Percentiles rank a stretch among this genome's conserved stretches.
Conservation (phyloP, 1,140 invertebrate species). For the Hycleus cichorii region DNA sequence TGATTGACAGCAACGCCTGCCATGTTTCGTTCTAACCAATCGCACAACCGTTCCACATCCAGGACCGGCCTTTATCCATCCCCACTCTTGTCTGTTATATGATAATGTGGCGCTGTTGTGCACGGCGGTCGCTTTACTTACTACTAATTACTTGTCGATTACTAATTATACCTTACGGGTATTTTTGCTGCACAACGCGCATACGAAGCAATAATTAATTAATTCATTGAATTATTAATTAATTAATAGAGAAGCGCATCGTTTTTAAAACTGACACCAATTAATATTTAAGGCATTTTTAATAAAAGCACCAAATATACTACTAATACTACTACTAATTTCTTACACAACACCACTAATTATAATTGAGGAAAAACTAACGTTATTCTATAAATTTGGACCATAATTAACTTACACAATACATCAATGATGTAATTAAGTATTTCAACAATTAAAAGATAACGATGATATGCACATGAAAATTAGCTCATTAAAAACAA, state of each 20-base stretch:
- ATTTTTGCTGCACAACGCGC: conserved; percentile 35
- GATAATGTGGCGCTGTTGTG: not conserved
- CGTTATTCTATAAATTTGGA: too few relatives aligned
- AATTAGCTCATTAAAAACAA: too few relatives aligned
- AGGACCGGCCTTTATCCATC: conserved; percentile 1
- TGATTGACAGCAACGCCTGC: conserved; percentile 39
- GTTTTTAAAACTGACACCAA: conserved; percentile 37
- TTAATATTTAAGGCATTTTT: conserved; percentile 18
- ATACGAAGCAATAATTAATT: conserved; percentile 36
- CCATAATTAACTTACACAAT: too few relatives aligned
- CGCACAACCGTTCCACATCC: conserved; percentile 6
- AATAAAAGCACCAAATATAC: too few relatives aligned
- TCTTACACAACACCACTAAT: too few relatives aligned
- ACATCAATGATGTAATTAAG: too few relatives aligned
- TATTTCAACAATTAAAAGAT: too few relatives aligned
- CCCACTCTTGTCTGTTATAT: conserved; percentile 2
- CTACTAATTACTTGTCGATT: conserved; percentile 40
- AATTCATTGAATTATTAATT: conserved; percentile 41
- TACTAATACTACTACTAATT: too few relatives aligned
- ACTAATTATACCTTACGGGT: conserved; percentile 43
- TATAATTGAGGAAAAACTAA: too few relatives aligned
- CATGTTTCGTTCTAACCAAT: conserved; percentile 35
- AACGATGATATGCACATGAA: too few relatives aligned
- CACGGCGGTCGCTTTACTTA: conserved; percentile 9
- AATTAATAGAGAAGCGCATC: conserved; percentile 40